Conservation (phyloP, 1,140 invertebrate genomes). For the Leguminivora glycinivorella region DNA sequence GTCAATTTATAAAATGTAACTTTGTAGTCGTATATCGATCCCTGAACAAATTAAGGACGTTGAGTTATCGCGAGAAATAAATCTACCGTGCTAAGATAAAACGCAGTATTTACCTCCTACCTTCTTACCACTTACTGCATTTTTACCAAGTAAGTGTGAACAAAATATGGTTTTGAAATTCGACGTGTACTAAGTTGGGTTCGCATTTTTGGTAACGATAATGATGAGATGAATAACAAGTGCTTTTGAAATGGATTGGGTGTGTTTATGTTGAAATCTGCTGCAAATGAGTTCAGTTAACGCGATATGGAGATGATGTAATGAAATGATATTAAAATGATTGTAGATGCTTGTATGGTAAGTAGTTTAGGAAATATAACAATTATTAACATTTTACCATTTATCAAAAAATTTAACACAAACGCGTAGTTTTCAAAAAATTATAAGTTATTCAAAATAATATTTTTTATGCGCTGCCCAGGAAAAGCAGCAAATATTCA, state of each 20-base stretch:
- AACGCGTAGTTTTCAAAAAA: no score
- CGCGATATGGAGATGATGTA: not conserved
- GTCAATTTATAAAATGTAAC: slow-evolving; percentile 53
- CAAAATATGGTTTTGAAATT: slow-evolving; percentile 21
- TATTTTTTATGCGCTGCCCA: no score
- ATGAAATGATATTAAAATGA: slow-evolving; percentile 9
- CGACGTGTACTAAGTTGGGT: slow-evolving; percentile 18
- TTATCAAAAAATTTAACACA: no score
- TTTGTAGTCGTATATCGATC: slow-evolving; percentile 54
- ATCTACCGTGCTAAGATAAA: slow-evolving; percentile 35
- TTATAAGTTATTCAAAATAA: no score
- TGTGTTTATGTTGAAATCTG: slow-evolving; percentile 7
- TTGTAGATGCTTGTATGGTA: no score
- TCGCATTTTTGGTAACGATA: slow-evolving; percentile 4
- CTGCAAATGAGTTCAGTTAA: not conserved
- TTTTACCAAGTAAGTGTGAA: not conserved
- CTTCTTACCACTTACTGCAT: not conserved
- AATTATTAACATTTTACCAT: no score
- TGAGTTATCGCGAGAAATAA: slow-evolving; percentile 34
- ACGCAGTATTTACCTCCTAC: not conserved
- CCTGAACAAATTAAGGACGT: slow-evolving; percentile 50
- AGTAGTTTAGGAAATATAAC: not conserved
- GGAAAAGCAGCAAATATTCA: no score
- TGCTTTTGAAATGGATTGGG: slow-evolving; percentile 9
- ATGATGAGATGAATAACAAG: slow-evolving; percentile 17